phyloP scores from a whole-genome alignment of 2,797 vertebrate genomes.

The Phylloscopus collybita region DNA sequence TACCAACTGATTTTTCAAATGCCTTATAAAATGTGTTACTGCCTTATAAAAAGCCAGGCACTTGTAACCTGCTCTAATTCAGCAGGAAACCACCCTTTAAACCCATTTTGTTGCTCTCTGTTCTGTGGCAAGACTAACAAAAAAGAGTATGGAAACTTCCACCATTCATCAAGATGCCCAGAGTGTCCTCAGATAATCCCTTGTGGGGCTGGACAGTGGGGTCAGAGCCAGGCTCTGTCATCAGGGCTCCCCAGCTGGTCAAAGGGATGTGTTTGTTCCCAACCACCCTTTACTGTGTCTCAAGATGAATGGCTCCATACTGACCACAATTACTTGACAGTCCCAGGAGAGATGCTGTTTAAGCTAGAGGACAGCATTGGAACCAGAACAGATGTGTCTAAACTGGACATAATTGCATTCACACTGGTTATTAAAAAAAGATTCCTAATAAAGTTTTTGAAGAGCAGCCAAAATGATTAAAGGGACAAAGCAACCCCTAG shows the following conservation, averaged over 20 bases:
- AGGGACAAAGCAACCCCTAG: neutral
- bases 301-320: constrained; percentile 7
- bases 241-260: neutral
- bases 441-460: neutral
- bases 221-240: neutral
- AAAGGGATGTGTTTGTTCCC: constrained; percentile 7
- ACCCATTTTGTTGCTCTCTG: neutral
- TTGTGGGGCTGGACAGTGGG: neutral
- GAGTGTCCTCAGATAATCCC: constrained; percentile 16
- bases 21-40: neutral
- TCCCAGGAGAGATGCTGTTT: constrained; percentile 6
- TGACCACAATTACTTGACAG: neutral
- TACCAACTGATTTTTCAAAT: neutral
- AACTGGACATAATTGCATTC: neutral
- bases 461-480: neutral
- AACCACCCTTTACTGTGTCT: neutral
- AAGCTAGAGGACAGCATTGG: neutral
- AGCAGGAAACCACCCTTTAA: neutral
- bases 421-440: neutral
- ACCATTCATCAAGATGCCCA: neutral
- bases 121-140: neutral
- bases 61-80: neutral
- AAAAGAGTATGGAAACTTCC: neutral
- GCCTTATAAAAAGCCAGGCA: neutral
- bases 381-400: neutral